A percentile compares a stretch with the other conserved stretches of the same genome.
These are phyloP conservation scores for Syrrhaptes paradoxus DNA, from an alignment of 2,113 vertebrate species.

Conservation along the genomic window DNA sequence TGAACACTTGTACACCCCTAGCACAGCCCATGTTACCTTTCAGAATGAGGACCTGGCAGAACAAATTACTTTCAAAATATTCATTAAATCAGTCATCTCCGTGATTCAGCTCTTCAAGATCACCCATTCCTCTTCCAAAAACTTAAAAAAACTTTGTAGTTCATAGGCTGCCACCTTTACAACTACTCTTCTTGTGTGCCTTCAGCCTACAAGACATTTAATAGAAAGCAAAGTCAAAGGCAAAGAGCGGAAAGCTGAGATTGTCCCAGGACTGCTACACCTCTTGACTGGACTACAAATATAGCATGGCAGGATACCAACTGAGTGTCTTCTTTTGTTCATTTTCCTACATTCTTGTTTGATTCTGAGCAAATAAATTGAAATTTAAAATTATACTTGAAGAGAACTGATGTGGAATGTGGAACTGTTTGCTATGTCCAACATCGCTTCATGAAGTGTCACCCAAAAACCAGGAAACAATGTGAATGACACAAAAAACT, in stretches of 20 bases:
- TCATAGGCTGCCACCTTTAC: not conserved
- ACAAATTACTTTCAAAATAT: not conserved
- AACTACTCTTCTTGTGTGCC: not conserved
- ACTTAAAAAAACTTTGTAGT: rapidly evolving
- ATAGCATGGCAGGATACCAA: not conserved
- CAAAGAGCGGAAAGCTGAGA: not conserved
- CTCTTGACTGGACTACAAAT: not conserved
- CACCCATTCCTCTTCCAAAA: not conserved
- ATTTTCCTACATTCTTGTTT: not conserved
- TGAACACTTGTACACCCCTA: not conserved
- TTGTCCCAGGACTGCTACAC: not conserved
- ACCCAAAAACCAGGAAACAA: not conserved
- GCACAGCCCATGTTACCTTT: not conserved
- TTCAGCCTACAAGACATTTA: not conserved
- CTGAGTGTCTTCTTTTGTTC: not conserved
- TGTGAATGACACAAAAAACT: not conserved
- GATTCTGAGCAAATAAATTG: not conserved
- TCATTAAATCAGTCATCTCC: not conserved
- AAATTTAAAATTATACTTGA: not conserved
- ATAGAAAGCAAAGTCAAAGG: not conserved
- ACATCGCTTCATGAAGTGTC: not conserved
- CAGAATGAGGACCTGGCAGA: not conserved
- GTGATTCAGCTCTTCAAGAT: not conserved
- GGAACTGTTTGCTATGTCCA: not conserved
- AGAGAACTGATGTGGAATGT: not conserved